A percentile compares a stretch with the other conserved stretches of the same genome.
These are phyloP conservation scores for Mesorhabditis sp. DNA, from an alignment of 2,888 invertebrate species.

Conservation along the genomic window DNA sequence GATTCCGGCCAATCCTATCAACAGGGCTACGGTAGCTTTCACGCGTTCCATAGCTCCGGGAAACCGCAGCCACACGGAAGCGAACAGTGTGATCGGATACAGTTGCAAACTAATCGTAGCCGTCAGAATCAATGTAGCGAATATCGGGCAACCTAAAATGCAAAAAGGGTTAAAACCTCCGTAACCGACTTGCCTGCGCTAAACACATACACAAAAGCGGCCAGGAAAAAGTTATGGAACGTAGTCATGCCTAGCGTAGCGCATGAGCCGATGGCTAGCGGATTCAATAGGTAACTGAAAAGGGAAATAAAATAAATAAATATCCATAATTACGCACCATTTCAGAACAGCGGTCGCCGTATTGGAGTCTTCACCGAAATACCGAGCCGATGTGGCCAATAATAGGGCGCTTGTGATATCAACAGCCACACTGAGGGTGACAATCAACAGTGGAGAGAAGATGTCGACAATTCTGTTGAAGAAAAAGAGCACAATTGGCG, in stretches of 20 bases:
- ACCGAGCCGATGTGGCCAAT: not conserved
- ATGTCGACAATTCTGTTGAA: conserved; percentile 3
- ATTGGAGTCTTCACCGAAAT: not conserved
- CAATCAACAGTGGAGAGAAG: not conserved
- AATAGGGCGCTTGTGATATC: not conserved
- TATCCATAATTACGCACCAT: not conserved
- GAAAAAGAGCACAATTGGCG: not conserved
- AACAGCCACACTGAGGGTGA: not conserved
- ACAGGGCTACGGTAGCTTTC: not conserved
- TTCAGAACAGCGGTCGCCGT: not conserved
- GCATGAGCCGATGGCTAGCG: conserved; percentile 42
- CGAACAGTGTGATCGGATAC: conserved; percentile 17
- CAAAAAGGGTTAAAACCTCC: not conserved
- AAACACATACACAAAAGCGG: conserved; percentile 23
- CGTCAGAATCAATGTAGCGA: conserved; percentile 9
- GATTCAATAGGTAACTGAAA: conserved; percentile 52
- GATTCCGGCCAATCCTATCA: conserved; percentile 1
- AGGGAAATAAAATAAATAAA: conserved; percentile 7
- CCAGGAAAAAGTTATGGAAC: conserved; percentile 35
- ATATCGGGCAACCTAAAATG: conserved; percentile 4
- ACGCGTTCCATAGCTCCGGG: conserved; percentile 11
- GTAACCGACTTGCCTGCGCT: conserved; percentile 16
- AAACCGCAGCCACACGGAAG: conserved; percentile 10
- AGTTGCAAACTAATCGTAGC: conserved; percentile 14
- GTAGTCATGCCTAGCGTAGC: conserved; percentile 42